A percentile compares a stretch with the other conserved stretches of the same genome.
These are phyloP conservation scores for Spizella passerina DNA, from an alignment of 2,797 vertebrate genomes.

Conservation along the genomic window DNA sequence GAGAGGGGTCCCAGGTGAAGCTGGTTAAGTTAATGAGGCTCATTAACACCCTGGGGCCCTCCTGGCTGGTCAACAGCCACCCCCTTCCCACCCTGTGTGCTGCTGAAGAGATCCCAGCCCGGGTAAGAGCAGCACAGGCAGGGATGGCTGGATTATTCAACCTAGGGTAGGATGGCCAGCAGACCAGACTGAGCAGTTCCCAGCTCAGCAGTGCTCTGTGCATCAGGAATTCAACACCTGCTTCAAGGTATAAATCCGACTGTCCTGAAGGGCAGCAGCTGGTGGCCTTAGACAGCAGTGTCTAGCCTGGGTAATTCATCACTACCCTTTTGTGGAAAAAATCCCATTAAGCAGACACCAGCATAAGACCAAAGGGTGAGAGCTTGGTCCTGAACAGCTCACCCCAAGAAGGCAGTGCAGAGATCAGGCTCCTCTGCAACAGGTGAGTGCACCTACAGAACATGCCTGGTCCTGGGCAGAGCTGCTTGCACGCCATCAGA, in stretches of 20 bases:
- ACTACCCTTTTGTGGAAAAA: conserved; percentile 1
- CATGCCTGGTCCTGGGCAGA: neutral
- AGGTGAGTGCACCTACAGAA: neutral
- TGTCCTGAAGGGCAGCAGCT: conserved; percentile 58
- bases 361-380: neutral
- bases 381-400: neutral
- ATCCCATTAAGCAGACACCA: conserved; percentile 24
- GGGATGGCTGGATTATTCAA: neutral
- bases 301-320: conserved; percentile 55
- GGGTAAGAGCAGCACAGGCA: fast-evolving
- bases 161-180: neutral
- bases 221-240: conserved; percentile 9
- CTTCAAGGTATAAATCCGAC: conserved; percentile 2
- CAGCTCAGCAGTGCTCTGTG: neutral
- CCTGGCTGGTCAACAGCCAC: neutral
- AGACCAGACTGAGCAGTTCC: neutral
- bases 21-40: neutral
- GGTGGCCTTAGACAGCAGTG: conserved; percentile 14
- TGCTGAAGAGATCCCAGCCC: neutral
- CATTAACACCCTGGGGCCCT: neutral
- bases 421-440: neutral
- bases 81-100: neutral
- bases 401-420: neutral
- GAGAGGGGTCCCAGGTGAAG: neutral
- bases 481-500: neutral